phyloP scores from a whole-genome alignment of 2,797 vertebrate species.

The Poecilia picta region DNA sequence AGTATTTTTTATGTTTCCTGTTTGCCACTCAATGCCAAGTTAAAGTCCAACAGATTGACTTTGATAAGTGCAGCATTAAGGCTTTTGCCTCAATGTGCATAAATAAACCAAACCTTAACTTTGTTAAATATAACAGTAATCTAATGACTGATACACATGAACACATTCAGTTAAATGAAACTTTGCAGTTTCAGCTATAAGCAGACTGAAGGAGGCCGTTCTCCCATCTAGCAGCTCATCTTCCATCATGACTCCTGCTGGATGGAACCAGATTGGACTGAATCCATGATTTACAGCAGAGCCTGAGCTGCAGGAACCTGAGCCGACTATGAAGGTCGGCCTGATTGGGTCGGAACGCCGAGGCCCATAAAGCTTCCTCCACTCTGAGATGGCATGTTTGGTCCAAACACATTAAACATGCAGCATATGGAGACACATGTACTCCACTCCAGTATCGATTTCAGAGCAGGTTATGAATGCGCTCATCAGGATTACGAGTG shows the following conservation, averaged over 20 bases:
- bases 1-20: no score
- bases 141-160: background rate
- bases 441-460: constrained; percentile 46
- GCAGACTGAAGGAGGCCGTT: background rate
- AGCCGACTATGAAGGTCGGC: constrained; percentile 61
- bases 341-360: constrained; percentile 15
- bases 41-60: no score
- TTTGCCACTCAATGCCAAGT: no score
- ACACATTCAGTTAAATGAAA: background rate
- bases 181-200: background rate
- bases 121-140: background rate
- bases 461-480: constrained; percentile 39
- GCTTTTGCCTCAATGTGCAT: no score
- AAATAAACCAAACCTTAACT: background rate
- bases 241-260: background rate
- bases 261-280: background rate
- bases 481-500: constrained; percentile 12
- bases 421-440: constrained; percentile 14
- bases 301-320: constrained; percentile 24
- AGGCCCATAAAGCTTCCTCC: background rate
- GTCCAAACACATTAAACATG: constrained; percentile 15
- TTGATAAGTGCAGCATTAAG: no score
- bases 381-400: constrained; percentile 19
- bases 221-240: background rate
- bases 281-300: constrained; percentile 12